Evolutionary conservation across 2,797 vertebrate species (phyloP).

Genomic region (Myotis findleyi): DNA sequence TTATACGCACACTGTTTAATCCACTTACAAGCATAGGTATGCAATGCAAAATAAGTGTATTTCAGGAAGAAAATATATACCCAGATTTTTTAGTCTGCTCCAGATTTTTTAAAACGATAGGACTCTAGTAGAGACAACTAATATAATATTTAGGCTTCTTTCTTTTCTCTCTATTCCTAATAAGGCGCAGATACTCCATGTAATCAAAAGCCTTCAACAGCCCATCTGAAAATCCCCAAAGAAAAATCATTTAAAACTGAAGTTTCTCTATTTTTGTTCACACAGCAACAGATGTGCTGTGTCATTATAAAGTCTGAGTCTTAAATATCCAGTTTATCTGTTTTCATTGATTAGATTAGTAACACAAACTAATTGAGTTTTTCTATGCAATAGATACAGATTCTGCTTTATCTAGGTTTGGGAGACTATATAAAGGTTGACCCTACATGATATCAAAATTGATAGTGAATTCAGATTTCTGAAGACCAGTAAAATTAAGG

Average conservation of each 20-base stretch:
- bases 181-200: not conserved
- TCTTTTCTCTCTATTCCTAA: not conserved
- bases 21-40: not conserved
- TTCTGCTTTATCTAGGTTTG: not conserved
- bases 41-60: not conserved
- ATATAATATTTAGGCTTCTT: not conserved
- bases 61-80: not conserved
- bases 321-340: not conserved
- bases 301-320: conserved; percentile 38
- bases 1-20: not conserved
- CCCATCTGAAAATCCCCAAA: conserved; percentile 37
- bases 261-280: conserved; percentile 48
- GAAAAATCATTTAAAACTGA: conserved; percentile 46
- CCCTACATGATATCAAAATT: not conserved
- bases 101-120: not conserved
- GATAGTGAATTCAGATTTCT: conserved; percentile 20
- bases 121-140: not conserved
- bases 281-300: not conserved
- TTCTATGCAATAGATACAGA: not conserved
- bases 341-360: conserved; percentile 57
- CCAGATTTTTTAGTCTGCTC: not conserved
- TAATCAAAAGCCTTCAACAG: conserved; percentile 7
- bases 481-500: not conserved
- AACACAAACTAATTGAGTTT: not conserved
- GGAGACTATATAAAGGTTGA: not conserved